These are phyloP conservation scores for Resseliella maxima DNA, from an alignment of 2,888 invertebrate genomes.

Conservation along the genomic window DNA sequence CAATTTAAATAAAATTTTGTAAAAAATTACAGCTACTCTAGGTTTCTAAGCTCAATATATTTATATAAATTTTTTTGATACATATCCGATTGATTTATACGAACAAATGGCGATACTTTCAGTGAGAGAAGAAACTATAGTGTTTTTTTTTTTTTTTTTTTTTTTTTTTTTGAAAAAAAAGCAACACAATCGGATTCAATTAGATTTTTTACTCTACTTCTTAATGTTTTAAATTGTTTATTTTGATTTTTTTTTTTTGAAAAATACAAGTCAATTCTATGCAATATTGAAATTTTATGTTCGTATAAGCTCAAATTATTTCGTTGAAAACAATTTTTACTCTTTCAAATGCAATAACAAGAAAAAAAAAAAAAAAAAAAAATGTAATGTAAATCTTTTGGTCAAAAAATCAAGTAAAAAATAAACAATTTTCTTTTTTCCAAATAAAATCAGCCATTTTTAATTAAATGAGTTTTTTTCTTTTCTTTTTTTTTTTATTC, in stretches of 20 bases:
- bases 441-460: too few relatives aligned
- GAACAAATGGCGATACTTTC: not conserved
- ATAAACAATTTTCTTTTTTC: too few relatives aligned
- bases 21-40: conserved; percentile 12
- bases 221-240: not conserved
- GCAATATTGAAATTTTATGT: not conserved
- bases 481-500: too few relatives aligned
- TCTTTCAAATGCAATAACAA: not conserved
- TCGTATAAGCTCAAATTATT: not conserved
- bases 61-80: not conserved
- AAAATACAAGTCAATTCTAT: not conserved
- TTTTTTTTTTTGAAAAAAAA: not conserved
- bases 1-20: not conserved
- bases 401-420: too few relatives aligned
- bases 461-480: too few relatives aligned
- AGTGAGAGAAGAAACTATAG: not conserved
- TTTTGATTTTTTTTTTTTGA: not conserved
- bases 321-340: not conserved
- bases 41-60: conserved; percentile 14
- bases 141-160: not conserved
- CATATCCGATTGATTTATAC: conserved; percentile 33
- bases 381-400: too few relatives aligned
- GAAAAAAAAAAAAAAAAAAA: too few relatives aligned
- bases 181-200: not conserved
- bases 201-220: not conserved